These are phyloP conservation scores for Belgica antarctica DNA, from an alignment of 2,888 invertebrate genomes.

Conservation along the genomic window DNA sequence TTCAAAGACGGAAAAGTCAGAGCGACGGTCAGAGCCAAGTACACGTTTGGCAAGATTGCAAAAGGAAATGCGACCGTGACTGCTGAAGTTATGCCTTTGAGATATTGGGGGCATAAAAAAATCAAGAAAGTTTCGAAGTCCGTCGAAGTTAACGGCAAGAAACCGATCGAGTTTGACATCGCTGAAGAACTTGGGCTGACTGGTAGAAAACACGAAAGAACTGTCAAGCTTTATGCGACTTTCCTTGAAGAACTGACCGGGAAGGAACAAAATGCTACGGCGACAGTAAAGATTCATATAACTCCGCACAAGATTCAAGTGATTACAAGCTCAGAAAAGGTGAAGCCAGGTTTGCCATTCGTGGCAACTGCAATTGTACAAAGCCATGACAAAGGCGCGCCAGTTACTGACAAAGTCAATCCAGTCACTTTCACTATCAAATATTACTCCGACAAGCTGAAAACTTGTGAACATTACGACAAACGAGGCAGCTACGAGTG, in stretches of 20 bases:
- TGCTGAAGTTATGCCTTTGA: constrained; percentile 65
- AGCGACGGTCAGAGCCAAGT: constrained; percentile 78
- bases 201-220: constrained; percentile 77
- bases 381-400: constrained; percentile 65
- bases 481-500: constrained; percentile 21
- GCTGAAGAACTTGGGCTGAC: constrained; percentile 72
- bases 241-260: constrained; percentile 88
- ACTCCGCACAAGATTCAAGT: constrained; percentile 73
- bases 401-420: constrained; percentile 61
- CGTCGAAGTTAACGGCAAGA: constrained; percentile 62
- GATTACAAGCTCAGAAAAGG: constrained; percentile 78
- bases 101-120: background rate
- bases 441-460: constrained; percentile 26
- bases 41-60: constrained; percentile 82
- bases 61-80: constrained; percentile 82
- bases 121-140: background rate
- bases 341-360: constrained; percentile 84
- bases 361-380: constrained; percentile 72
- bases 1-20: constrained; percentile 75
- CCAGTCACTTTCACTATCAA: constrained; percentile 58
- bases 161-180: constrained; percentile 73
- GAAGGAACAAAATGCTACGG: constrained; percentile 75
- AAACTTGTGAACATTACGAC: constrained; percentile 11
- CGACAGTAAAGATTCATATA: constrained; percentile 71
- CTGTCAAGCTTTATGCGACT: constrained; percentile 80